These are phyloP conservation scores for Paratrypauchen microcephalus DNA, from an alignment of 2,797 vertebrate species.

Conservation along the genomic window DNA sequence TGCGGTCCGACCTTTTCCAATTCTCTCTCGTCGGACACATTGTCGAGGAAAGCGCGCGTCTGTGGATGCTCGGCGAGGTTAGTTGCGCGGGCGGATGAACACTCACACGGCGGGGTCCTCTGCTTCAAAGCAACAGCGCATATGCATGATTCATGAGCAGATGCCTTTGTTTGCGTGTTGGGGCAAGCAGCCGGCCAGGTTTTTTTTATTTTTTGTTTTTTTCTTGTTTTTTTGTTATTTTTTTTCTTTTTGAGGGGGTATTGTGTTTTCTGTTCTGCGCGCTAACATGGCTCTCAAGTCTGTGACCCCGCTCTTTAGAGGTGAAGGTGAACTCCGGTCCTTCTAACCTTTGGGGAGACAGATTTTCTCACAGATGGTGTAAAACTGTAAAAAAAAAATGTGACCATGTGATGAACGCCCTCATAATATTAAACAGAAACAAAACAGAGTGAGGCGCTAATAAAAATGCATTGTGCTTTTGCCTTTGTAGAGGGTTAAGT, in stretches of 20 bases:
- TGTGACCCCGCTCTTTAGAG: neutral
- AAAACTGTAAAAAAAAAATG: neutral
- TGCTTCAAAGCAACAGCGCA: constrained; percentile 11
- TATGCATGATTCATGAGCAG: constrained; percentile 20
- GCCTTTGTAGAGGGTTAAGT: neutral
- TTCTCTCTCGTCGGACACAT: neutral
- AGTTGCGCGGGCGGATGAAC: neutral
- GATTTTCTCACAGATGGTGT: constrained; percentile 7
- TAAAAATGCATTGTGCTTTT: neutral
- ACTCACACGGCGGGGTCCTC: neutral
- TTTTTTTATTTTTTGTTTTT: neutral
- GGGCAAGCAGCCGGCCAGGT: neutral
- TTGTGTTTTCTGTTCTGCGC: no score
- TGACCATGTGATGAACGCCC: neutral
- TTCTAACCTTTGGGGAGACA: neutral
- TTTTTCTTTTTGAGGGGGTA: neutral
- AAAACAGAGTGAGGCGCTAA: no score
- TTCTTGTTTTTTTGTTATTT: no score
- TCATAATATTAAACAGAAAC: neutral
- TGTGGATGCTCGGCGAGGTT: neutral
- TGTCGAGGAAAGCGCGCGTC: neutral
- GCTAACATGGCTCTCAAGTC: constrained; percentile 3
- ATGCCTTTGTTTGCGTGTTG: constrained; percentile 13
- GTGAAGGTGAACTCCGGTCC: neutral
- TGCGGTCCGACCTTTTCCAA: neutral